Evolutionary conservation across 2,797 vertebrate species (phyloP).

Genomic region (Mormyrus hasselquistii): DNA sequence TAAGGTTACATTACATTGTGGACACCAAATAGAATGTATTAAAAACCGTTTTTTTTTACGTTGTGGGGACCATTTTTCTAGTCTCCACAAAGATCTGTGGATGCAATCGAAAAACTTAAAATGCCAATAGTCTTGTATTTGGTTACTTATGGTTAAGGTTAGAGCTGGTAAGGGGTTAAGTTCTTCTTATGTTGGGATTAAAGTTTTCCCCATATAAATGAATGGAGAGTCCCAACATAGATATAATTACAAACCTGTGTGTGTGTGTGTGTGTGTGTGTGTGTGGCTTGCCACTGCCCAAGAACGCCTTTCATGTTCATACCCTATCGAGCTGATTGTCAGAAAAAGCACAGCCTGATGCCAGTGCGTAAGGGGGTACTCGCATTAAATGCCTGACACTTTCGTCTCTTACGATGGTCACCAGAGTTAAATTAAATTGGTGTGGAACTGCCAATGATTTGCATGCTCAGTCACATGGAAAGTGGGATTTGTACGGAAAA

Average conservation of each 20-base stretch:
- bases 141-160: too few relatives aligned
- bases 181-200: too few relatives aligned
- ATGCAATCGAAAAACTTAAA: too few relatives aligned
- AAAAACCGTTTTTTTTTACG: neutral
- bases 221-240: neutral
- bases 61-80: neutral
- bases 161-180: too few relatives aligned
- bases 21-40: too few relatives aligned
- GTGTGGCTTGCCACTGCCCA: neutral
- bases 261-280: neutral
- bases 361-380: neutral
- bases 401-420: neutral
- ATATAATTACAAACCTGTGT: neutral
- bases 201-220: neutral
- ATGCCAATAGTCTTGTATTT: too few relatives aligned
- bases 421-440: neutral
- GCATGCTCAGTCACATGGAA: neutral
- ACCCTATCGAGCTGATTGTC: neutral
- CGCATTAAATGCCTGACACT: neutral
- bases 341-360: neutral
- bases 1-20: too few relatives aligned
- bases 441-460: neutral
- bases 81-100: neutral
- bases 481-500: conserved; percentile 1
- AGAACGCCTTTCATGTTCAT: neutral